Evolutionary conservation across 2,888 invertebrate species (phyloP).

Genomic region (Ypsolopha sequella): DNA sequence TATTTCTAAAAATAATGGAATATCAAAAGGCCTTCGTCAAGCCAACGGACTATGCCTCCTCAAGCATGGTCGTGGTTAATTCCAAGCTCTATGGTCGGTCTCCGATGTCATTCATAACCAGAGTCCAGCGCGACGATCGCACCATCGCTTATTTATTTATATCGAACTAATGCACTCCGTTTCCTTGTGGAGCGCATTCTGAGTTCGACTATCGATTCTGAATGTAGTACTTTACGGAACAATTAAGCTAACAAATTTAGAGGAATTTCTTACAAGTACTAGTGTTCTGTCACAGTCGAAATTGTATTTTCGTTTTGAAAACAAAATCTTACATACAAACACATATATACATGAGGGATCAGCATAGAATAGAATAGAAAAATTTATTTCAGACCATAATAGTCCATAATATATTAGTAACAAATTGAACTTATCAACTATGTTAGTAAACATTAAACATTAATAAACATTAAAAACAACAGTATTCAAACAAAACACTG

Average conservation of each 20-base stretch:
- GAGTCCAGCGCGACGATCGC: not conserved
- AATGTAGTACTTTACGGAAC: not conserved
- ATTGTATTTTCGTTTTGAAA: not conserved
- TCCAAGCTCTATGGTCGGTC: not conserved
- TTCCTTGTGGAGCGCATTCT: not conserved
- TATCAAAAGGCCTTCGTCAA: too few relatives aligned
- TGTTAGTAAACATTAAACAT: too few relatives aligned
- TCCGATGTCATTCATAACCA: constrained; percentile 22
- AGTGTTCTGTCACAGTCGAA: not conserved
- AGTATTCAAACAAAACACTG: too few relatives aligned
- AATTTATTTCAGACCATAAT: too few relatives aligned
- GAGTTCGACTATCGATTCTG: not conserved
- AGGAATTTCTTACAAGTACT: not conserved
- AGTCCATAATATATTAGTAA: too few relatives aligned
- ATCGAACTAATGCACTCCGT: not conserved
- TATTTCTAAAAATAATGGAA: too few relatives aligned
- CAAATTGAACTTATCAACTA: too few relatives aligned
- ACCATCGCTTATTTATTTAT: constrained; percentile 4
- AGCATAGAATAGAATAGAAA: too few relatives aligned
- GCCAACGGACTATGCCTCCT: not conserved
- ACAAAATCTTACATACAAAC: too few relatives aligned
- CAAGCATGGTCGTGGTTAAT: not conserved
- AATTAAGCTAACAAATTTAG: not conserved
- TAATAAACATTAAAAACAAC: too few relatives aligned
- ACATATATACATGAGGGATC: too few relatives aligned